These are phyloP conservation scores for Zonitis immaculata DNA, from an alignment of 2,888 invertebrate genomes.

Conservation along the genomic window DNA sequence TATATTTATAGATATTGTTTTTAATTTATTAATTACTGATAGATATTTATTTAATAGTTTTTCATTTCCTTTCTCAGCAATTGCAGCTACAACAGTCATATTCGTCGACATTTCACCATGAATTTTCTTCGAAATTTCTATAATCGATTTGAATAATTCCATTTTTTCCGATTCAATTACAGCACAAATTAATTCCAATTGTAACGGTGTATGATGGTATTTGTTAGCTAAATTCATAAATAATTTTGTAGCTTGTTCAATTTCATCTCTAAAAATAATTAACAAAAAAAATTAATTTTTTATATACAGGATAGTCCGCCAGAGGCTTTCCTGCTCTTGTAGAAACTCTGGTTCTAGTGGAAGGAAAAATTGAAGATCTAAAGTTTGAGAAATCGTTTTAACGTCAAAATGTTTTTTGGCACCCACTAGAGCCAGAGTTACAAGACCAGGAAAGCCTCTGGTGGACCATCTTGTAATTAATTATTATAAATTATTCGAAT, in stretches of 20 bases:
- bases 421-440: too few relatives aligned
- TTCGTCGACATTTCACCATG: conserved; percentile 49
- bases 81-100: conserved; percentile 51
- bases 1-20: too few relatives aligned
- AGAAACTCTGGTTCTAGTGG: too few relatives aligned
- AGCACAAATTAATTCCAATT: conserved; percentile 56
- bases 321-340: too few relatives aligned
- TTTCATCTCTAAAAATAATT: conserved; percentile 45
- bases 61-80: conserved; percentile 54
- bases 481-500: neutral
- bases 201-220: conserved; percentile 60
- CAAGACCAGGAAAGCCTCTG: too few relatives aligned
- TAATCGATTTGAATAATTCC: conserved; percentile 42
- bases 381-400: too few relatives aligned
- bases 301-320: too few relatives aligned
- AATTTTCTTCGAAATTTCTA: conserved; percentile 42
- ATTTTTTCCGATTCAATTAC: conserved; percentile 45
- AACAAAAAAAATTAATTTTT: too few relatives aligned
- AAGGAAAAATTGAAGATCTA: too few relatives aligned
- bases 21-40: conserved; percentile 38
- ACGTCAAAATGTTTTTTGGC: too few relatives aligned
- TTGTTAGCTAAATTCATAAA: conserved; percentile 51
- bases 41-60: conserved; percentile 52
- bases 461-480: conserved; percentile 2
- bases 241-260: conserved; percentile 54